Conservation (phyloP, 2,113 vertebrate genomes). For the Piprites chloris region DNA sequence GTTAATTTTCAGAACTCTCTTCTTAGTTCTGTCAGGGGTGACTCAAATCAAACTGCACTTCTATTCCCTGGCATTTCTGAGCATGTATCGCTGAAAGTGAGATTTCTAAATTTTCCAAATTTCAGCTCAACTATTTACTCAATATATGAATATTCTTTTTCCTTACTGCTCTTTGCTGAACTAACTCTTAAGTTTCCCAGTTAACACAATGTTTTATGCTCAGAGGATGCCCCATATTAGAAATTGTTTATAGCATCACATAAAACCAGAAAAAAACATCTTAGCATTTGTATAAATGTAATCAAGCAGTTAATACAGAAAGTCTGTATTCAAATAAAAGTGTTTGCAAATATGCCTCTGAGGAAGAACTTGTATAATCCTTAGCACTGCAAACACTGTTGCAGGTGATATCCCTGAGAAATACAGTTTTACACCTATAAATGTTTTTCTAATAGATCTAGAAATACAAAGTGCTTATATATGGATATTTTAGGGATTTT, state of each 20-base stretch:
- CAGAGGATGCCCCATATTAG: not conserved
- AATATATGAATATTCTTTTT: not conserved
- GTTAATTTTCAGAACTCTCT: not conserved
- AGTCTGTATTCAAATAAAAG: not conserved
- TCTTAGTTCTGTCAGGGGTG: not conserved
- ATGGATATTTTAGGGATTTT: not conserved
- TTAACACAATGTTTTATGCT: not conserved
- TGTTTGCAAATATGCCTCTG: not conserved
- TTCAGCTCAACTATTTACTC: not conserved
- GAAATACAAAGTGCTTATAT: not conserved
- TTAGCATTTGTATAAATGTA: not conserved
- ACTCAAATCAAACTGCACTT: not conserved
- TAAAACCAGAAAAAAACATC: constrained; percentile 1
- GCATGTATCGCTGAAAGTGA: not conserved
- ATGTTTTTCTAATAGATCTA: not conserved
- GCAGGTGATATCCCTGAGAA: not conserved
- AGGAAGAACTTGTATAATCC: not conserved
- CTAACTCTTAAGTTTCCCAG: not conserved
- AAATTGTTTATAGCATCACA: not conserved
- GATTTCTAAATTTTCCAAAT: not conserved
- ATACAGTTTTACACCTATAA: not conserved
- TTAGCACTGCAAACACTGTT: not conserved
- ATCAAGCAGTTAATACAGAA: not conserved
- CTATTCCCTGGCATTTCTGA: not conserved
- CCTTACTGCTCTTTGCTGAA: not conserved